Conservation (phyloP, 2,888 invertebrate genomes). For the Lydus trimaculatus region DNA sequence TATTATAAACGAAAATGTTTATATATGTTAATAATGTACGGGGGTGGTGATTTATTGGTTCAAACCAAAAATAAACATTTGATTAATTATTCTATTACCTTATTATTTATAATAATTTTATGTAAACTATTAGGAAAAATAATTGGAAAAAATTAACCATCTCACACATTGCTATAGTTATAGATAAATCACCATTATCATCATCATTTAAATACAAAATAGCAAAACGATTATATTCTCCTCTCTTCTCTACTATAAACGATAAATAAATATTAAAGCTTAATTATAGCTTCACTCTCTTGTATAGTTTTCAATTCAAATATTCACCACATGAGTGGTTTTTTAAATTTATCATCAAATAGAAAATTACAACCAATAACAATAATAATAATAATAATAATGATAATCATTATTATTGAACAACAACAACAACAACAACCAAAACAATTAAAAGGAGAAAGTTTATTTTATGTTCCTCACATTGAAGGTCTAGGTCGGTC, state of each 20-base stretch:
- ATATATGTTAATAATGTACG: not conserved
- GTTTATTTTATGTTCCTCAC: not conserved
- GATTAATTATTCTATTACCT: not conserved
- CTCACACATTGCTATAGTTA: not conserved
- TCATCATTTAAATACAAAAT: not conserved
- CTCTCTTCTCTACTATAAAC: not conserved
- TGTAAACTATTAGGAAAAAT: not conserved
- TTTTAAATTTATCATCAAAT: not conserved
- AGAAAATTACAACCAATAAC: not conserved
- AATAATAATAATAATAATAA: not conserved
- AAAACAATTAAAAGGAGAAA: not conserved
- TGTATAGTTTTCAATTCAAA: not conserved
- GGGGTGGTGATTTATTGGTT: conserved; percentile 1
- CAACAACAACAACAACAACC: not conserved
- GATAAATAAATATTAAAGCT: too few species aligned
- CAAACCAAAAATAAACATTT: not conserved
- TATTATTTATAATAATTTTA: not conserved
- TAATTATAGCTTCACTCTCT: not conserved
- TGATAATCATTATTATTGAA: not conserved
- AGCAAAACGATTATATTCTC: not conserved
- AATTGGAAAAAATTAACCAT: not conserved
- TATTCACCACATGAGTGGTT: not conserved
- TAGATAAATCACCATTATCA: not conserved
- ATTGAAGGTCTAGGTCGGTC: conserved; percentile 9
- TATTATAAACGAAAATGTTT: not conserved